A percentile compares a stretch with the other conserved stretches of the same genome.
phyloP scores from a whole-genome alignment of 2,888 invertebrate species.

The Catocala sponsa region DNA sequence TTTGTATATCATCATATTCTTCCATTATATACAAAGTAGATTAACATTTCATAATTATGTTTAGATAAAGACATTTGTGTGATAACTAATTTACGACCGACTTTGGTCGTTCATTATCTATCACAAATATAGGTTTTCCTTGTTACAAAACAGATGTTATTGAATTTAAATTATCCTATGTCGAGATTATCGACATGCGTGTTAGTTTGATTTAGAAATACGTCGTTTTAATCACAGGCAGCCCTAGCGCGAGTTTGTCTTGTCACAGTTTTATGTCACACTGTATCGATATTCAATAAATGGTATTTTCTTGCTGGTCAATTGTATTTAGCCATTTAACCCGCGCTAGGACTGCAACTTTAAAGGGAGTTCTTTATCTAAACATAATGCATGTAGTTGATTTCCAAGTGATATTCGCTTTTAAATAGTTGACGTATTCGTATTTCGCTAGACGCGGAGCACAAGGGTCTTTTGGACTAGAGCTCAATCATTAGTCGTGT shows the following conservation, averaged over 20 bases:
- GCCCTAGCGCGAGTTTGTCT: no score
- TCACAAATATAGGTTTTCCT: no score
- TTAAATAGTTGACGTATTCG: conserved; percentile 55
- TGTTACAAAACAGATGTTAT: neutral
- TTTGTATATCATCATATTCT: no score
- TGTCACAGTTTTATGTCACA: no score
- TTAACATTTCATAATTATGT: conserved; percentile 7
- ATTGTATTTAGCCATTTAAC: conserved; percentile 7
- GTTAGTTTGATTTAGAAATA: neutral
- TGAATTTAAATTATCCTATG: conserved; percentile 10
- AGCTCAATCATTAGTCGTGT: conserved; percentile 33
- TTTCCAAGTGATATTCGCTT: conserved; percentile 71
- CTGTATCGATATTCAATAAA: no score
- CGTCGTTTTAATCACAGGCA: no score
- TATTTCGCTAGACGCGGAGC: conserved; percentile 46
- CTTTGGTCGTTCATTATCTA: neutral
- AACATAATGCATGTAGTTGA: conserved; percentile 13
- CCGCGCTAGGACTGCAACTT: no score
- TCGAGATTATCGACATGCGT: neutral
- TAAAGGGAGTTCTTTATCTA: conserved; percentile 11
- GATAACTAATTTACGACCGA: neutral
- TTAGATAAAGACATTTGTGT: conserved; percentile 10
- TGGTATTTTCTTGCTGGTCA: neutral
- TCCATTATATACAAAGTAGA: no score
- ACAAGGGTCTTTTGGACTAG: conserved; percentile 41